phyloP scores from a whole-genome alignment of 2,113 vertebrate species.

The Silurus meridionalis region DNA sequence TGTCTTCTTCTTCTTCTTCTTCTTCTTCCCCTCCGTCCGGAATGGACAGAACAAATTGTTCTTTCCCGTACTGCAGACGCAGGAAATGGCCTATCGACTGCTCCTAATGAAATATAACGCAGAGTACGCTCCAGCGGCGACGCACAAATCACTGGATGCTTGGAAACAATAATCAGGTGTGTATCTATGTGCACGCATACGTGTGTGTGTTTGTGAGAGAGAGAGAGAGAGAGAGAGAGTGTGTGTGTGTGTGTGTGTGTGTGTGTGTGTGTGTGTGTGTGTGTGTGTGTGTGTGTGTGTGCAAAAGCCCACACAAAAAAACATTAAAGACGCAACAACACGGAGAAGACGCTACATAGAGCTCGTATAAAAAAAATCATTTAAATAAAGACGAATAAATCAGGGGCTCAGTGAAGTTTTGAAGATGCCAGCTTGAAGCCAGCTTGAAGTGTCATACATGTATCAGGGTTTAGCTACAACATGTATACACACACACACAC shows the following conservation, averaged over 20 bases:
- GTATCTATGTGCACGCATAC: not conserved
- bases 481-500: not conserved
- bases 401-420: not conserved
- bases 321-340: not conserved
- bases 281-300: too few relatives aligned
- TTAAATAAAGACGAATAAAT: not conserved
- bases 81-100: conserved; percentile 13
- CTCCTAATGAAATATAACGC: conserved; percentile 10
- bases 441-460: not conserved
- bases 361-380: not conserved
- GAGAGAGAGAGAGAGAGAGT: not conserved
- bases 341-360: not conserved
- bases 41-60: conserved; percentile 5
- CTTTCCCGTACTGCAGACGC: conserved; percentile 15
- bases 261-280: not conserved
- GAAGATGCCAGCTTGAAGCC: not conserved
- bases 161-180: not conserved
- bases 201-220: not conserved
- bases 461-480: too few relatives aligned
- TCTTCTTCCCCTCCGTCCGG: not conserved
- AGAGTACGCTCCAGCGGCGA: not conserved
- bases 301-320: not conserved
- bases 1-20: conserved; percentile 3
- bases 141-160: not conserved
- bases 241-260: not conserved